A percentile compares a stretch with the other conserved stretches of the same genome.
These are phyloP conservation scores for Pantherophis vulpinus DNA, from an alignment of 2,797 vertebrate genomes.

Conservation along the genomic window DNA sequence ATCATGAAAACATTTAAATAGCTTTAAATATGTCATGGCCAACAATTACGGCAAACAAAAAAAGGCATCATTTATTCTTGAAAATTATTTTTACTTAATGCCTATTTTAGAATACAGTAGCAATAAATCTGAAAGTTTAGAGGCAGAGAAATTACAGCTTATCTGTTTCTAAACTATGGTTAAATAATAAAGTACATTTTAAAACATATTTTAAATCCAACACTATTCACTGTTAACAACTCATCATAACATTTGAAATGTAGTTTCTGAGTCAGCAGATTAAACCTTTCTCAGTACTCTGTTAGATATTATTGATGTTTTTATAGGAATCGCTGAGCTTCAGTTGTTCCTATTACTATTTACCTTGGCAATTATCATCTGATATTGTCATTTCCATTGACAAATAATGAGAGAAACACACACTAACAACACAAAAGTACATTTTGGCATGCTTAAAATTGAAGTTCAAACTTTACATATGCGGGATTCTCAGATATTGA, in stretches of 20 bases:
- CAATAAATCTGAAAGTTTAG: not conserved
- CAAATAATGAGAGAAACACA: slow-evolving; percentile 27
- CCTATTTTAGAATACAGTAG: fast-evolving
- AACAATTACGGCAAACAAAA: not conserved
- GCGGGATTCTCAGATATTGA: slow-evolving; percentile 50
- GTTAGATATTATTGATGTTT: slow-evolving; percentile 24
- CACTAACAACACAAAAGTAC: slow-evolving; percentile 37
- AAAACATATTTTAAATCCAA: slow-evolving; percentile 43
- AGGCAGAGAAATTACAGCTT: slow-evolving; percentile 23
- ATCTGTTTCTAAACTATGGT: not conserved
- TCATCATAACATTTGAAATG: slow-evolving; percentile 49
- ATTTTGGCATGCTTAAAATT: slow-evolving; percentile 48
- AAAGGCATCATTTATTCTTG: not conserved
- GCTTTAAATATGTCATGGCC: not conserved
- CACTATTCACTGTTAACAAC: not conserved
- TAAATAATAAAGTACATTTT: slow-evolving; percentile 34
- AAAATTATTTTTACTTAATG: slow-evolving; percentile 25
- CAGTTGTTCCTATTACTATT: slow-evolving; percentile 11
- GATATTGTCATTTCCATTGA: not conserved
- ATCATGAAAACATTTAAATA: slow-evolving; percentile 29
- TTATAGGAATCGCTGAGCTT: slow-evolving; percentile 30
- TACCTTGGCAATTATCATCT: slow-evolving; percentile 32
- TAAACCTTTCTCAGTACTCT: not conserved
- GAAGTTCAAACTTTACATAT: slow-evolving; percentile 52
- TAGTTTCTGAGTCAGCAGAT: slow-evolving; percentile 12